Percentiles rank a stretch among this genome's conserved stretches.
phyloP scores from a whole-genome alignment of 1,140 invertebrate species.

The Achroia grisella region DNA sequence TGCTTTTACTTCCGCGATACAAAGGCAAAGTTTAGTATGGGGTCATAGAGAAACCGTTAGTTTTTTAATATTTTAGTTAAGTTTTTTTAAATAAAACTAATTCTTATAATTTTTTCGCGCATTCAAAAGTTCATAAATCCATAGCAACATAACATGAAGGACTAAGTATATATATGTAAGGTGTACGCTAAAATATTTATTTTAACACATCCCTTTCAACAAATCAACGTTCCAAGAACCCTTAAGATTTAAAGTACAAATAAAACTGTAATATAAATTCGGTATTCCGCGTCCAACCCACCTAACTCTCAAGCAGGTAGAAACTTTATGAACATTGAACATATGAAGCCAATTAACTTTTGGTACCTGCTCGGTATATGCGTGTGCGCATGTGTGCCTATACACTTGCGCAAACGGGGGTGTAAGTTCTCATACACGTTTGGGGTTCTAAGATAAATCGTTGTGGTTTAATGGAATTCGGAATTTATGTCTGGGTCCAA shows the following conservation, averaged over 20 bases:
- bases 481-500: constrained; percentile 50
- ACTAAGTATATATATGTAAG: no score
- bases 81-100: no score
- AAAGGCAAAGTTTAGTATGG: no score
- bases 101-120: no score
- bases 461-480: constrained; percentile 55
- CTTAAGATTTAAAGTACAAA: background rate
- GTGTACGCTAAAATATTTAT: no score
- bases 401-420: constrained; percentile 43
- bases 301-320: constrained; percentile 36
- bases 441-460: constrained; percentile 52
- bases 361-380: constrained; percentile 34
- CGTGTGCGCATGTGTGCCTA: constrained; percentile 28
- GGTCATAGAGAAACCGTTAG: no score
- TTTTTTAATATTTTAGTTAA: no score
- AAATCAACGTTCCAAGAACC: background rate
- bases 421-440: constrained; percentile 21
- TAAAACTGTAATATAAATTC: constrained; percentile 1
- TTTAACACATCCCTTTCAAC: no score
- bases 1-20: no score
- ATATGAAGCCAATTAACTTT: constrained; percentile 66
- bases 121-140: no score
- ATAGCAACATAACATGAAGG: no score
- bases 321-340: constrained; percentile 57
- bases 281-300: background rate